Percentiles rank a stretch among this genome's conserved stretches.
Evolutionary conservation across 2,113 vertebrate species (phyloP).

Genomic region (Zootoca vivipara): DNA sequence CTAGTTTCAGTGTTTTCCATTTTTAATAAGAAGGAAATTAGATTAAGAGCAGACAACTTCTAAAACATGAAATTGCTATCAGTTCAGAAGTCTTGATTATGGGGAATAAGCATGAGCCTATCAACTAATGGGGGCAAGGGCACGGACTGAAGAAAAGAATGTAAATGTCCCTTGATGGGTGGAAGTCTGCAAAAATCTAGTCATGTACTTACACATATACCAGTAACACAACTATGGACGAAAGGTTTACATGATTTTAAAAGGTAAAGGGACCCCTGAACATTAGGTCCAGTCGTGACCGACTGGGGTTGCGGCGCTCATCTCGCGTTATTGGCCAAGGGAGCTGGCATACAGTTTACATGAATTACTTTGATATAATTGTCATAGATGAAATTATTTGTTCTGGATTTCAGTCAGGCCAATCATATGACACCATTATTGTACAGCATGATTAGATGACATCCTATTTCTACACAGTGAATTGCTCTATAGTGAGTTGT

Average conservation of each 20-base stretch:
- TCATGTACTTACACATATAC: background rate
- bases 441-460: background rate
- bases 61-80: background rate
- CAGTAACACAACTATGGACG: background rate
- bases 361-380: background rate
- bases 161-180: background rate
- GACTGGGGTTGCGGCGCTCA: too few relatives aligned
- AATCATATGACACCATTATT: background rate
- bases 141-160: background rate
- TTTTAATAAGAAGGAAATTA: constrained; percentile 44
- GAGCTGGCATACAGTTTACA: too few relatives aligned
- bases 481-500: background rate
- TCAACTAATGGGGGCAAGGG: background rate
- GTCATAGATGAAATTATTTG: background rate
- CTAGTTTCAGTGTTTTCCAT: constrained; percentile 21
- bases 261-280: too few relatives aligned
- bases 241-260: background rate
- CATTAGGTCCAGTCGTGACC: too few relatives aligned
- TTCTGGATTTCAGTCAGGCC: background rate
- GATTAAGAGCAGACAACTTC: constrained; percentile 39
- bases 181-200: background rate
- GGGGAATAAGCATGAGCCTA: background rate
- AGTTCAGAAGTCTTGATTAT: background rate
- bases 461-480: background rate
- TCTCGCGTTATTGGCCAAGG: too few relatives aligned